phyloP scores from a whole-genome alignment of 1,140 invertebrate species.

The Idris sp. region DNA sequence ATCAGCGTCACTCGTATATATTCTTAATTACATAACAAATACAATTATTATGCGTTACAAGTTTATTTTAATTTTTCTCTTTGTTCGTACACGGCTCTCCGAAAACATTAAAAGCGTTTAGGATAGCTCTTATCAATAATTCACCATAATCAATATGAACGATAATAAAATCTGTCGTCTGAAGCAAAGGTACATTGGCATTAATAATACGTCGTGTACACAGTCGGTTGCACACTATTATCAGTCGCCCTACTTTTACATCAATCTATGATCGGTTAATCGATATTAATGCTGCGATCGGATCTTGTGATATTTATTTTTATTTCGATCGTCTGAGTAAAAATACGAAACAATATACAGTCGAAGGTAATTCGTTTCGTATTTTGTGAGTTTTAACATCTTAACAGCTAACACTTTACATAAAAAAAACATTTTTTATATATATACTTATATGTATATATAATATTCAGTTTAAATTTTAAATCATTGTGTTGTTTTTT shows the following conservation, averaged over 20 bases:
- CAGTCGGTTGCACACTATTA: constrained; percentile 37
- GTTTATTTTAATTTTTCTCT: constrained; percentile 2
- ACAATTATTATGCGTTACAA: constrained; percentile 19
- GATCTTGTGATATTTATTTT: too few relatives aligned
- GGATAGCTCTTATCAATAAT: constrained; percentile 51
- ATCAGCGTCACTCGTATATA: constrained; percentile 36
- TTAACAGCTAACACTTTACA: constrained; percentile 46
- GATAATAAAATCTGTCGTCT: constrained; percentile 59
- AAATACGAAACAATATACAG: constrained; percentile 39
- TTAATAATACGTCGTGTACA: constrained; percentile 58
- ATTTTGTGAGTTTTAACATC: constrained; percentile 29
- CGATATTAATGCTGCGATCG: constrained; percentile 19
- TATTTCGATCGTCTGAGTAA: constrained; percentile 18
- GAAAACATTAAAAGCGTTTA: constrained; percentile 64
- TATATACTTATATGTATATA: constrained; percentile 14
- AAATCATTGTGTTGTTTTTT: too few relatives aligned
- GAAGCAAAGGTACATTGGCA: constrained; percentile 64
- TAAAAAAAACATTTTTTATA: constrained; percentile 26
- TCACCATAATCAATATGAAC: constrained; percentile 50
- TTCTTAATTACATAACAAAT: constrained; percentile 39
- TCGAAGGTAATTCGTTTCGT: constrained; percentile 10
- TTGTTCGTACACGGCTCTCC: constrained; percentile 34
- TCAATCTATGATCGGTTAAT: constrained; percentile 39
- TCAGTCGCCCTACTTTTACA: constrained; percentile 43
- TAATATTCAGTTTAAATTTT: too few relatives aligned